Evolutionary conservation across 2,888 invertebrate genomes (phyloP), one percentile per base, ranked within the genome.

Genomic region (Lathronympha strigana): DNA sequence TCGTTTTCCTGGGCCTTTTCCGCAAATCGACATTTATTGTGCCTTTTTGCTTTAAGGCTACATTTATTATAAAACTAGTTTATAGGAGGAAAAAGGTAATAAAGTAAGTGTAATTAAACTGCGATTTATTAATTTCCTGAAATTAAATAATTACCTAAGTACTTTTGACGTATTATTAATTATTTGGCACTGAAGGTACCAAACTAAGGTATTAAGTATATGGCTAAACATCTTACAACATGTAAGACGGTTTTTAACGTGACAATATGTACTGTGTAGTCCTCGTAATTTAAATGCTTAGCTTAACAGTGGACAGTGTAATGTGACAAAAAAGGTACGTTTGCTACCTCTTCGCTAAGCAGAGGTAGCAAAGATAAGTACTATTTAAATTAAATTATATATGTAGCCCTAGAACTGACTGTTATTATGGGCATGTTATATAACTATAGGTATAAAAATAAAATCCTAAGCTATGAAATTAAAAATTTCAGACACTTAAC

Each of bases 61-160:
- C 21, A 19, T 28, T 17, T 17, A 28, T 5, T 50, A 15, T 8
- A 47, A 25, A 47, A 47, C 47, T 5, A 15, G 15, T n/a, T 13
- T 13, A 9, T 21, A 17, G 9, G 36, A 36, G 36, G 36, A 23
- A 36, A 43, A 13, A 55, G 13, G 40, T 8, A 28, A 25, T 28
- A 15, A 43, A 19, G 15, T 17, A 25, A 40, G 40, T 13, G 13
- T 28, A 55, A 40, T 53, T 19, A 45, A 31, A 45, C 54, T n/a
- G 13, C 25, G 43, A 9, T 40, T 43, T 40, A 28, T 43, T 19
- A 31, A 19, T 21, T 23, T 36, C 21, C 1, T 45, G 23, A 21
- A 19, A 43, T 57, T 57, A 21, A 57, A 57, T 57, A 57, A 57
- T 57, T 4, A 13, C 17, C 11, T 31, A 57, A 1, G 8, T 21